A percentile compares a stretch with the other conserved stretches of the same genome.
Evolutionary conservation across 1,140 invertebrate genomes (phyloP).

Genomic region (Drosophila simulans): DNA sequence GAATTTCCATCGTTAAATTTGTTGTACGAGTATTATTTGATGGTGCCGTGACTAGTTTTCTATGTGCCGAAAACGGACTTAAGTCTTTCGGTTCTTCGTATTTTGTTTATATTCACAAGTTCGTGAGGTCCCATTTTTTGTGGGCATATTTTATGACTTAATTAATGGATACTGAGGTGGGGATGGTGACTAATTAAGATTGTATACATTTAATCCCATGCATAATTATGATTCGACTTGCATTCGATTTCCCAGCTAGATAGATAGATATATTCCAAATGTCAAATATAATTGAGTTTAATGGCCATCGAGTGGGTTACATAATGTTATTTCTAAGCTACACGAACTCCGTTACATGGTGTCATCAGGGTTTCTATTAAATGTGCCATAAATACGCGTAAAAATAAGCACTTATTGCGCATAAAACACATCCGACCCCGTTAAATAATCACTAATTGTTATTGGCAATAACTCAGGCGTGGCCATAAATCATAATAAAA

Average conservation of each 20-base stretch:
- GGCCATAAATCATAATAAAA: background rate
- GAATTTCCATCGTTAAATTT: constrained; percentile 26
- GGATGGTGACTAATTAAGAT: constrained; percentile 21
- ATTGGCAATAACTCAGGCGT: background rate
- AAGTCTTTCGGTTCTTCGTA: background rate
- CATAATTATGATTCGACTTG: constrained; percentile 12
- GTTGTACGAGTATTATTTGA: constrained; percentile 7
- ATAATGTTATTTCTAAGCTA: constrained; percentile 7
- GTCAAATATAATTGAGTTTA: constrained; percentile 1
- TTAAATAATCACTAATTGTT: constrained; percentile 21
- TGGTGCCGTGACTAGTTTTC: constrained; percentile 24
- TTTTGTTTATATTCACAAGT: constrained; percentile 14
- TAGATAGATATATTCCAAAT: constrained; percentile 3
- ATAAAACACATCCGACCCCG: background rate
- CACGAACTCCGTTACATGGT: no score
- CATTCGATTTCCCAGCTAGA: background rate
- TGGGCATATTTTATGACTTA: constrained; percentile 18
- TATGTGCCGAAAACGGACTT: background rate
- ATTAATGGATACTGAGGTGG: constrained; percentile 18
- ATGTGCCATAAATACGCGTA: background rate
- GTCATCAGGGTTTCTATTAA: no score
- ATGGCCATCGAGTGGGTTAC: constrained; percentile 10
- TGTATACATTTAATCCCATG: constrained; percentile 10
- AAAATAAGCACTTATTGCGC: background rate
- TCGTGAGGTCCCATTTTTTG: constrained; percentile 1